Conservation (phyloP, 2,113 vertebrate genomes). For the Mesitornis unicolor region DNA sequence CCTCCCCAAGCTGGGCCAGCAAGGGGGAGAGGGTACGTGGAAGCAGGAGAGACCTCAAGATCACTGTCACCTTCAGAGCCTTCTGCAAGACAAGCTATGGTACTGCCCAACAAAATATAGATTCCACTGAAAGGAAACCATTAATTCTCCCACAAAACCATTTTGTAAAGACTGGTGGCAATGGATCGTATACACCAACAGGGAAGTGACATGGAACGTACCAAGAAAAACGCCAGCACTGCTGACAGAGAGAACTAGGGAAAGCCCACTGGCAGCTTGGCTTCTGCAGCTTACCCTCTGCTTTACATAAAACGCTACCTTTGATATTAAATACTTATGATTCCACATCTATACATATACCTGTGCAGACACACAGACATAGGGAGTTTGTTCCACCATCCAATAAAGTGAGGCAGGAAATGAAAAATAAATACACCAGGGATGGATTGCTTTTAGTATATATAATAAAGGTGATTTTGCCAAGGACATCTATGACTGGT, state of each 20-base stretch:
- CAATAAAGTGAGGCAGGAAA: background rate
- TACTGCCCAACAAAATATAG: background rate
- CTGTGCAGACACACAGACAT: background rate
- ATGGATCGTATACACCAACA: background rate
- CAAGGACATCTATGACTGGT: background rate
- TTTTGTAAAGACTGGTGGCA: background rate
- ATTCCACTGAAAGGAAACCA: background rate
- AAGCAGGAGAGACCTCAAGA: background rate
- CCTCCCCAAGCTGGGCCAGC: background rate
- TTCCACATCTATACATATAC: background rate
- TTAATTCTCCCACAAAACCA: background rate
- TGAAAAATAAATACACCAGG: background rate
- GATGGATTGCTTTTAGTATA: background rate
- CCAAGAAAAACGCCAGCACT: background rate
- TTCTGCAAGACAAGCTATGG: background rate
- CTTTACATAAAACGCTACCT: background rate
- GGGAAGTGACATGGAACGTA: background rate
- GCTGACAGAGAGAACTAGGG: background rate
- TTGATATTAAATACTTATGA: background rate
- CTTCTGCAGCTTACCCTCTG: background rate
- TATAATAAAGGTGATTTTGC: slow-evolving; percentile 27
- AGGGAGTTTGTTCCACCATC: background rate
- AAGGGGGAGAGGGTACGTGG: background rate
- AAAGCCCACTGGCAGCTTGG: background rate
- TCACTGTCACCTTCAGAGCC: background rate